Evolutionary conservation across 2,113 vertebrate genomes (phyloP), one percentile per base, ranked within the genome.

Genomic region (Pipra filicauda): DNA sequence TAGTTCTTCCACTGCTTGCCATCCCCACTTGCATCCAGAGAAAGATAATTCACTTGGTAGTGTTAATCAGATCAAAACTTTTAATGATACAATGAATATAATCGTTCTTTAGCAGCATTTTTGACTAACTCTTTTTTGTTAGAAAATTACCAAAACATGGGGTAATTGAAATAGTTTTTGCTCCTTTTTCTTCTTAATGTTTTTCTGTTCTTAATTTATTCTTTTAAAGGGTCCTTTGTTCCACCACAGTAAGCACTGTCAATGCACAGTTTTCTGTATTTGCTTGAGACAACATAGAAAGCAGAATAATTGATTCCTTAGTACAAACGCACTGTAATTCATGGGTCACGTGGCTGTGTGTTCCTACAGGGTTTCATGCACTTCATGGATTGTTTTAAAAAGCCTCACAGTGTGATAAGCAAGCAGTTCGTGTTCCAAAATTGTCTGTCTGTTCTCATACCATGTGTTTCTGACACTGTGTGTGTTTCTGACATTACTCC

Each of bases 401-500:
- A 58, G 49, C 48, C 70, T 78, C 77, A 49, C 48, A 64, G 24
- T 76, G 83, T 57, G 46, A 5, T 70, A 31, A 83, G 66, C 72
- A 78, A 92, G 58, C 76, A 79, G 46, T 37, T 57, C 49, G 6
- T 91, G 87, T 96, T 97, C 91, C 90, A 89, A 46, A 91, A 69
- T 93, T 64, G 88, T 97, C 92, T 98, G 89, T 98, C 85, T 97
- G 95, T 98, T 96, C 96, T 78, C 94, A 41, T 65, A 9, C 96
- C 3, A 0, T 85, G 78, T 96, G 94, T 94, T 94, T 44, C 77
- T 95, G 96, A 49, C 94, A 94, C 95, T 94, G 76, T 85, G 85
- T 97, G 91, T 98, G 97, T 97, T 98, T 97, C 97, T 98, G 98
- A 98, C 97, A 54, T 97, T 97, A 87, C 97, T 98, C 97, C 97